Percentiles rank a stretch among this genome's conserved stretches.
These are phyloP conservation scores for Drosophila mayaguana DNA, from an alignment of 2,888 invertebrate species.

Conservation along the genomic window DNA sequence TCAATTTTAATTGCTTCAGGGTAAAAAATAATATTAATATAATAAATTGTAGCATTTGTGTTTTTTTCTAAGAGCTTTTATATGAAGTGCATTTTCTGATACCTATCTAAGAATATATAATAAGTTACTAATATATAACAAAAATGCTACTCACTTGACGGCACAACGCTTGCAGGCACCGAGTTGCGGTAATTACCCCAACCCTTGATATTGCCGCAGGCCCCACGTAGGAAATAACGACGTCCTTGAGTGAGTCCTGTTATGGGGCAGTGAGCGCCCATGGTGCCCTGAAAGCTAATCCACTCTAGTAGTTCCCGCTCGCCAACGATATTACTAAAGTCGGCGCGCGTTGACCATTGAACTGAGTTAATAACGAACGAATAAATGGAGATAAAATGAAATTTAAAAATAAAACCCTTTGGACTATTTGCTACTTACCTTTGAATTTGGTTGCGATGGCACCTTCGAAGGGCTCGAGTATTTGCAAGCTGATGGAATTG, in stretches of 20 bases:
- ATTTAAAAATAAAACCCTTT: slow-evolving; percentile 21
- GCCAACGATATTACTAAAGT: slow-evolving; percentile 93
- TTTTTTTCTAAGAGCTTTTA: too few relatives aligned
- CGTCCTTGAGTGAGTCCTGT: slow-evolving; percentile 93
- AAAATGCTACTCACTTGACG: slow-evolving; percentile 90
- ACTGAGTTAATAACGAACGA: slow-evolving; percentile 86
- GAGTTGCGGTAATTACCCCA: slow-evolving; percentile 92
- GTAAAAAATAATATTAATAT: too few relatives aligned
- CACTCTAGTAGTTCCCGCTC: slow-evolving; percentile 90
- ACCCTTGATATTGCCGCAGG: slow-evolving; percentile 97
- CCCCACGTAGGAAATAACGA: slow-evolving; percentile 94
- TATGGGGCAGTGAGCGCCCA: slow-evolving; percentile 86
- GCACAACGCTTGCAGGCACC: slow-evolving; percentile 93
- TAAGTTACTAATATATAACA: too few relatives aligned
- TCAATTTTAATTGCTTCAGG: too few relatives aligned
- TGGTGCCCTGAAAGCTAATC: slow-evolving; percentile 85
- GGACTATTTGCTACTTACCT: slow-evolving; percentile 86
- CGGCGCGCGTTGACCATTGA: slow-evolving; percentile 96
- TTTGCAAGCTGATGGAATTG: slow-evolving; percentile 88
- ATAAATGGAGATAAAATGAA: slow-evolving; percentile 9
- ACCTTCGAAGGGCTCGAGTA: slow-evolving; percentile 91
- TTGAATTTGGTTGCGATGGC: slow-evolving; percentile 96
- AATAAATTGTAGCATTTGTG: too few relatives aligned
- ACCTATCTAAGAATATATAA: too few relatives aligned
- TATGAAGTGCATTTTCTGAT: too few relatives aligned